These are phyloP conservation scores for Probosciger aterrimus DNA, from an alignment of 2,113 vertebrate species.

Conservation along the genomic window DNA sequence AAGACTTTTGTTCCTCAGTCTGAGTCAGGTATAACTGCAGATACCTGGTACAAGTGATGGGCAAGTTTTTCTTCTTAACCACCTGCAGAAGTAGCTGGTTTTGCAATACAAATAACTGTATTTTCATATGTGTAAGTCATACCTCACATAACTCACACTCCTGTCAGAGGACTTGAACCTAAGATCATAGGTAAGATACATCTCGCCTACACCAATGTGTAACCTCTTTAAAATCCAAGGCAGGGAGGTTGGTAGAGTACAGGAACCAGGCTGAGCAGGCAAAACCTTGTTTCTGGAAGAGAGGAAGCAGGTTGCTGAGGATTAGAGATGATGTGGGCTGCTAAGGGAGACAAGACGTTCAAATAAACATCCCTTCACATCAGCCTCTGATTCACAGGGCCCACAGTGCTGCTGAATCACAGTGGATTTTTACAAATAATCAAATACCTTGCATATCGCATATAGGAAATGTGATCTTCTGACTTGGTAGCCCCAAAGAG, in stretches of 20 bases:
- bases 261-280: background rate
- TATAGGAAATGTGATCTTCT: constrained; percentile 14
- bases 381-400: constrained; percentile 12
- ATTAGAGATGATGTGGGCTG: background rate
- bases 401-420: constrained; percentile 8
- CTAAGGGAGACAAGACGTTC: constrained; percentile 19
- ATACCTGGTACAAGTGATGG: background rate
- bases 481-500: background rate
- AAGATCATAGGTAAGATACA: background rate
- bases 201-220: background rate
- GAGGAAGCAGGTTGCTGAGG: constrained; percentile 3
- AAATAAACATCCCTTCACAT: constrained; percentile 46
- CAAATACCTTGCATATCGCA: constrained; percentile 12
- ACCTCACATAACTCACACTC: background rate
- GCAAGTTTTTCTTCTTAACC: background rate
- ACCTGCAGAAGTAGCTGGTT: background rate
- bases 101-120: background rate
- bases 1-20: background rate
- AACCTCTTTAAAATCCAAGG: background rate
- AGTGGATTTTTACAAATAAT: constrained; percentile 52
- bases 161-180: background rate
- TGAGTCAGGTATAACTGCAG: background rate
- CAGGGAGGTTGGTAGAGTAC: background rate
- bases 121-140: background rate
- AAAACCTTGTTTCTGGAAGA: constrained; percentile 2